Evolutionary conservation across 2,797 vertebrate genomes (phyloP).

Genomic region (Glossophaga mutica): DNA sequence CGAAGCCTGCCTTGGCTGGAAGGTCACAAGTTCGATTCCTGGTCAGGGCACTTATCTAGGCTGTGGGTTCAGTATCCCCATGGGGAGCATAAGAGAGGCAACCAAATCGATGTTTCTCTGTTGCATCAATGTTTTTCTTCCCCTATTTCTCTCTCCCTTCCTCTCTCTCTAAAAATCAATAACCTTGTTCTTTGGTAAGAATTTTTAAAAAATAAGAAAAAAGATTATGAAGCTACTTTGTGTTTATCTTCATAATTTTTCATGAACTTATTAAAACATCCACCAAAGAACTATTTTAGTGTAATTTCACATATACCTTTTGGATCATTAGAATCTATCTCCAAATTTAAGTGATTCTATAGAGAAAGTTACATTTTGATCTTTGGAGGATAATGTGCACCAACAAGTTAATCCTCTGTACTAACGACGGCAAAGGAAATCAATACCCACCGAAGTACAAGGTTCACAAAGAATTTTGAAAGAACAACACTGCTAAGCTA

Average conservation of each 20-base stretch:
- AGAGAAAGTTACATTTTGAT: conserved; percentile 64
- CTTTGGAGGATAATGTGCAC: conserved; percentile 54
- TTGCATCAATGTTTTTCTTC: background rate
- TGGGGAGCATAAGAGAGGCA: background rate
- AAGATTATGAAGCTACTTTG: background rate
- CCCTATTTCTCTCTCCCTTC: background rate
- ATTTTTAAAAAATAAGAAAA: background rate
- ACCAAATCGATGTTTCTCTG: background rate
- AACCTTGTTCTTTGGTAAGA: background rate
- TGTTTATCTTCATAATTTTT: background rate
- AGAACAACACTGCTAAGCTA: conserved; percentile 37
- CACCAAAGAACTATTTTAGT: background rate
- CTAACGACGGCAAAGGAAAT: conserved; percentile 64
- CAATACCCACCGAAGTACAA: conserved; percentile 45
- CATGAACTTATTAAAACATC: background rate
- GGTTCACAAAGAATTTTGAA: conserved; percentile 55
- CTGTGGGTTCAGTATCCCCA: background rate
- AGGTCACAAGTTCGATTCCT: background rate
- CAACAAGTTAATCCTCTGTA: conserved; percentile 37
- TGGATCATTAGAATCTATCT: background rate
- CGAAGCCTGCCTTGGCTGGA: background rate
- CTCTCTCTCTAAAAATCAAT: background rate
- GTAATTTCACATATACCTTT: background rate
- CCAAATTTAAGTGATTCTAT: conserved; percentile 65
- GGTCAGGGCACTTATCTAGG: background rate